Percentiles rank a stretch among this genome's conserved stretches.
These are phyloP conservation scores for Pyralis farinalis DNA, from an alignment of 2,888 invertebrate genomes.

Conservation along the genomic window DNA sequence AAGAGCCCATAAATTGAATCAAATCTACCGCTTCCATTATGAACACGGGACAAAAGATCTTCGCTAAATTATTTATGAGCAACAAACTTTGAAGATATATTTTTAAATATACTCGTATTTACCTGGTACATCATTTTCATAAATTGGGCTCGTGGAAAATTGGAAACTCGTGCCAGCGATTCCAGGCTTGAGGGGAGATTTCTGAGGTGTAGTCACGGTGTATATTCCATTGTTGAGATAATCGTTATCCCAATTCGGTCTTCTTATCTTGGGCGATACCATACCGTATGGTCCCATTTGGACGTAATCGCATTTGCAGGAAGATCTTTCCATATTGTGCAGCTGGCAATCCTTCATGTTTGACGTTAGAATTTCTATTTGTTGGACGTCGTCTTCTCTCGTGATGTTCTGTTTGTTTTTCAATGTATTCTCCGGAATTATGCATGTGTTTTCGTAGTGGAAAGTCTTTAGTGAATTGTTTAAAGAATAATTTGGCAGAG, in stretches of 20 bases:
- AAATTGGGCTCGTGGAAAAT: conserved; percentile 67
- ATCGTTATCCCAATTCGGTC: conserved; percentile 66
- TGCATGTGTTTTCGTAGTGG: conserved; percentile 72
- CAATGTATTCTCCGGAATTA: conserved; percentile 67
- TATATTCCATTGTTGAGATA: conserved; percentile 69
- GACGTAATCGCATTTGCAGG: conserved; percentile 72
- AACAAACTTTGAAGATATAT: neutral
- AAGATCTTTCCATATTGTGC: conserved; percentile 63
- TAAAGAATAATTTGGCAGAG: conserved; percentile 81
- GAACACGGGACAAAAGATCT: too few species aligned
- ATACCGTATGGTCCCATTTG: conserved; percentile 71
- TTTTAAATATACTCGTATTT: conserved; percentile 20
- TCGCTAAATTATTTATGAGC: too few species aligned
- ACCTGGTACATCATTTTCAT: conserved; percentile 72
- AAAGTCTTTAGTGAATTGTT: conserved; percentile 79
- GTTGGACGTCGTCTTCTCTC: conserved; percentile 68
- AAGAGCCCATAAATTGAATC: too few species aligned
- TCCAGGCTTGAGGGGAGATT: conserved; percentile 60
- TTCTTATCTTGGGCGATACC: conserved; percentile 59
- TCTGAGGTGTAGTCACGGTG: conserved; percentile 68
- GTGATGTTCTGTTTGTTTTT: conserved; percentile 69
- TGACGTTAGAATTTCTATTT: conserved; percentile 67
- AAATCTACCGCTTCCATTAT: too few species aligned
- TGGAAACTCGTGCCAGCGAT: conserved; percentile 71
- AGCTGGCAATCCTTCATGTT: conserved; percentile 73